Base-by-base conservation (phyloP, 1,140 invertebrate genomes). In the Colletes latitarsis region DNA sequence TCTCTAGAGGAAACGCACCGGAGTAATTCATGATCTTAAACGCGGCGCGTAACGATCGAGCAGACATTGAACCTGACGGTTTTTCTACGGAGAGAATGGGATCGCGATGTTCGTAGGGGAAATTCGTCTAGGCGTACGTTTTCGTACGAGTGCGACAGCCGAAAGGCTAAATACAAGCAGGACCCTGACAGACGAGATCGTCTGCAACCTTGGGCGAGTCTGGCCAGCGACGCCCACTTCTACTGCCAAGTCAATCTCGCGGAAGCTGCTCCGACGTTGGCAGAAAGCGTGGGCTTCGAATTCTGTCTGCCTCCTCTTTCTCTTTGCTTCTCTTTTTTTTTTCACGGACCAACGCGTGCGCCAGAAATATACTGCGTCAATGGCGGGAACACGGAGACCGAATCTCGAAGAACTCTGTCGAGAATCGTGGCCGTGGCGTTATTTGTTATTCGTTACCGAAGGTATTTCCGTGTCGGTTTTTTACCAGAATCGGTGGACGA, bases 181-280 rank as follows among this genome's bases (percentile, higher is more conserved):
- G 70, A 57, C 77, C 67, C 77, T 49, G 77, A 79, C 77, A 73
- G 77, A 66, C 69, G 46, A 79, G 70, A 49, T 66, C 21, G 70
- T 73, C 77, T 73, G 60, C 77, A 73, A 73, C 77, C 77, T 79
- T 79, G 77, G 69, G 9, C 60, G 60, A 79, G 70, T 79, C 77
- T 79, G 77, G 77, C 77, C 77, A 79, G 52, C 70, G 8, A 15
- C 77, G 77, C 69, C 77, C 60, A 79, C 69, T 63, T 73, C 66
- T 57, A 30, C 41, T 73, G 77, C 77, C 77, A 79, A 79, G 69
- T 79, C 69, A 17, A 43, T 58, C 55, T 53, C 64, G n/a, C 67
- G 70, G 69, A 57, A 66, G 63, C 64, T 30, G 73, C 80, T 73
- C n/a, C 69, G 55, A 69, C 41, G 60, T 73, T 79, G 77, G 77